Evolutionary conservation across 1,140 invertebrate genomes (phyloP).

Genomic region (Calliopsis andreniformis): DNA sequence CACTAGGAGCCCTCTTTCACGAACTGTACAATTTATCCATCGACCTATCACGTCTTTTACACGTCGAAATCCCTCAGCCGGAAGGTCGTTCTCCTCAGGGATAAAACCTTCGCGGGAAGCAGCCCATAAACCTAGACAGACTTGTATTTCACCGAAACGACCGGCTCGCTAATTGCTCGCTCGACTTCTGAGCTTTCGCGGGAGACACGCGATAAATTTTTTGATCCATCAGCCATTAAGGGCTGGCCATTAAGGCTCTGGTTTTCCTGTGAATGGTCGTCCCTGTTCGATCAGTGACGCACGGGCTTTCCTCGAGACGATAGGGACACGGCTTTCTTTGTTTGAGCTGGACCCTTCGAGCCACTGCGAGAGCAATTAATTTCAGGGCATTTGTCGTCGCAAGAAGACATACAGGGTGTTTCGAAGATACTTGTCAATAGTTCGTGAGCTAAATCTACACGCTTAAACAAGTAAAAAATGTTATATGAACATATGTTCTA

Average conservation of each 20-base stretch:
- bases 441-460: too few species aligned
- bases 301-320: slow-evolving; percentile 33
- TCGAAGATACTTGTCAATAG: too few species aligned
- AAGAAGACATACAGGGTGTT: background rate
- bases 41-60: background rate
- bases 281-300: slow-evolving; percentile 42
- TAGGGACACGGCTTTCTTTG: slow-evolving; percentile 53
- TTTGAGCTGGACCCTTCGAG: slow-evolving; percentile 51
- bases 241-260: slow-evolving; percentile 8
- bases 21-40: too few species aligned
- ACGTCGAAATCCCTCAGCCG: background rate
- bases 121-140: background rate
- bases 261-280: background rate
- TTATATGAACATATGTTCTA: too few species aligned
- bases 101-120: background rate
- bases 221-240: slow-evolving; percentile 45
- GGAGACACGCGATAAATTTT: slow-evolving; percentile 41
- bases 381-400: slow-evolving; percentile 41
- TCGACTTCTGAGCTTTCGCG: slow-evolving; percentile 24
- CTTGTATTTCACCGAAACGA: slow-evolving; percentile 47
- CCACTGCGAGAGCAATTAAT: slow-evolving; percentile 65
- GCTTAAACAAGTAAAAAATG: too few species aligned
- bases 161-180: slow-evolving; percentile 35
- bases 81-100: background rate
- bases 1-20: too few species aligned